Base-by-base conservation (phyloP, 2,113 vertebrate genomes). In the Petrocephalus microphthalmus region DNA sequence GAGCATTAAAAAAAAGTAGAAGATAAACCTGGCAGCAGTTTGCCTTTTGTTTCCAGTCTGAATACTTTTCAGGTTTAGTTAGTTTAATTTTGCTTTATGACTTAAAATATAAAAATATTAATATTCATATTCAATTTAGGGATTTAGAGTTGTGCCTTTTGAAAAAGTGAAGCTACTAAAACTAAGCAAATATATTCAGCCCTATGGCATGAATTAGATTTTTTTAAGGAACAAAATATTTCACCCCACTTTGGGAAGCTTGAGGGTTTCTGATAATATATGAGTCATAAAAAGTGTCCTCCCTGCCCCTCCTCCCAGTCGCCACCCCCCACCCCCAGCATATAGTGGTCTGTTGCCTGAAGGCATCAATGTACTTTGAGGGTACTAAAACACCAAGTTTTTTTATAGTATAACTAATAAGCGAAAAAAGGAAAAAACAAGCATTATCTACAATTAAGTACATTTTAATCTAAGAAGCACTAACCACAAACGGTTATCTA, bases 241-340 rank as follows among this genome's bases (percentile, higher is more conserved):
- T 71, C 60, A 87, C 45, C 45, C 86, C 86, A 52, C 56, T 71
- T 87, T 51, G 49, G 8, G 19, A 15, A 71, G 22, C 33, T 78
- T 33, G 87, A 49, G 64, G 87, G 45, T 78, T 67, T 67, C 87
- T 81, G 87, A 53, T 87, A 78, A 87, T 87, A 87, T 74, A 87
- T 87, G 47, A 47, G 53, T 74, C 87, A 78, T 87, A 81, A 87
- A 51, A 87, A 42, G 17, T 78, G 49, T 87, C n/a, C 67, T 11
- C 57, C n/a, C n/a, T 25, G 57, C n/a, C 60, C 57, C 57, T 8
- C 49, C 45, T 47, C 45, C 45, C 45, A 47, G n/a, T n/a, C 42
- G 51, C 86, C 54, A n/a, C 87, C 64, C 57, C 87, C 57, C 22
- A 7, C 0, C 29, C 33, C 15, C 20, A 87, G 5, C 56, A 64